Base-by-base conservation (phyloP, 2,888 invertebrate genomes). In the Ceramica pisi region DNA sequence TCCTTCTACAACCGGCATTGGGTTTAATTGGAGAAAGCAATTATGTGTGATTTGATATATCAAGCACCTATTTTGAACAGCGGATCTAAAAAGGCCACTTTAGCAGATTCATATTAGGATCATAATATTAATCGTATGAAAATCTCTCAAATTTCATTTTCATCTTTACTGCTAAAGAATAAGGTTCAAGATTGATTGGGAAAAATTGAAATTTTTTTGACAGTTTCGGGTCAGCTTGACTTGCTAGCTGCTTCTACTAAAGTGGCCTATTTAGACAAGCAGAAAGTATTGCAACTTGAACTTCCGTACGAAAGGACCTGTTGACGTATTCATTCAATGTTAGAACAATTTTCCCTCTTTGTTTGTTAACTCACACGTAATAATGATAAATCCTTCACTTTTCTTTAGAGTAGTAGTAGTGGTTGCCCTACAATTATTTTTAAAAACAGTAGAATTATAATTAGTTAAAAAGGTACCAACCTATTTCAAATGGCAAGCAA, bases 21-120 rank as follows among this genome's bases (percentile, higher is more conserved):
- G 67, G 77, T 71, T 72, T 71, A 84, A 80, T 77, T 82, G 71
- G 59, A 57, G n/a, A 71, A 84, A 75, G 46, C 71, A 55, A 68
- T 69, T 68, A 64, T 51, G 26, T 72, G 51, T 65, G 51, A 79
- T 79, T 57, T 60, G 53, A 53, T 60, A 60, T 72, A 60, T 60
- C 0, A 38, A 61, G 55, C 44, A 63, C 10, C 21, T 56, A 59
- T 53, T 68, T 65, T 48, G 6, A 50, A 16, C 12, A 41, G n/a
- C n/a, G n/a, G n/a, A n/a, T n/a, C n/a, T n/a, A n/a, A n/a, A n/a
- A n/a, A n/a, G n/a, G n/a, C n/a, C n/a, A n/a, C n/a, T n/a, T n/a
- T n/a, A n/a, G n/a, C n/a, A n/a, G n/a, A n/a, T n/a, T n/a, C n/a
- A n/a, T n/a, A n/a, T n/a, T n/a, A n/a, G n/a, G n/a, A n/a, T n/a